Percentiles rank a stretch among this genome's conserved stretches.
Evolutionary conservation across 2,113 vertebrate genomes (phyloP).

Genomic region (Antechinus stuartii): DNA sequence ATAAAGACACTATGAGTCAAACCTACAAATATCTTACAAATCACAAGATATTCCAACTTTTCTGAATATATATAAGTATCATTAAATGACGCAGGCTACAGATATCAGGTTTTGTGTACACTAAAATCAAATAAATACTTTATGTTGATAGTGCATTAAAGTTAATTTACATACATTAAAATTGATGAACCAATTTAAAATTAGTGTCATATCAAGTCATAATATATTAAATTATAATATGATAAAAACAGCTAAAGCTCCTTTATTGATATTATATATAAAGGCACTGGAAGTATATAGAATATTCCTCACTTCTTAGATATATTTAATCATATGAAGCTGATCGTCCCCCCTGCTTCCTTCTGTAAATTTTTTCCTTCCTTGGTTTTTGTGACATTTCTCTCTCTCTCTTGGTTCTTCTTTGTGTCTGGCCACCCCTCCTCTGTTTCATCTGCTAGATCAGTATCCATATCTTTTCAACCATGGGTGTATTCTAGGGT

Average conservation of each 20-base stretch:
- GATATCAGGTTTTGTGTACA: neutral
- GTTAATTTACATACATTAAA: conserved; percentile 13
- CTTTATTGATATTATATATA: neutral
- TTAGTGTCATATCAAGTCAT: neutral
- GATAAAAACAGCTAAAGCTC: neutral
- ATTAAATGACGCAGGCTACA: neutral
- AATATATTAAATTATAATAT: conserved; percentile 13
- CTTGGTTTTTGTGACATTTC: too few species aligned
- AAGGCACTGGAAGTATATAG: neutral
- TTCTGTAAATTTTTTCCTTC: too few species aligned
- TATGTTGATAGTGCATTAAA: neutral
- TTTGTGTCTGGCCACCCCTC: too few species aligned
- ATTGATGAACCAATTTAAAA: conserved; percentile 21
- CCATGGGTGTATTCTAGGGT: too few species aligned
- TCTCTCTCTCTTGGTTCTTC: too few species aligned
- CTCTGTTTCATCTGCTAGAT: too few species aligned
- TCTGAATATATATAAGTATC: neutral
- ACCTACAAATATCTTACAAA: neutral
- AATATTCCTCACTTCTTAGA: neutral
- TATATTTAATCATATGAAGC: too few species aligned
- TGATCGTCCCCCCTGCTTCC: too few species aligned
- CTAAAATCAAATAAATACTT: neutral
- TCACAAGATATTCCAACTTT: neutral
- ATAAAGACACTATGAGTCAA: conserved; percentile 41
- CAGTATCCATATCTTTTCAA: too few species aligned